Percentiles rank a stretch among this genome's conserved stretches.
phyloP scores from a whole-genome alignment of 53 echinoderm and acorn worm species.

The Holothuria leucospilota region DNA sequence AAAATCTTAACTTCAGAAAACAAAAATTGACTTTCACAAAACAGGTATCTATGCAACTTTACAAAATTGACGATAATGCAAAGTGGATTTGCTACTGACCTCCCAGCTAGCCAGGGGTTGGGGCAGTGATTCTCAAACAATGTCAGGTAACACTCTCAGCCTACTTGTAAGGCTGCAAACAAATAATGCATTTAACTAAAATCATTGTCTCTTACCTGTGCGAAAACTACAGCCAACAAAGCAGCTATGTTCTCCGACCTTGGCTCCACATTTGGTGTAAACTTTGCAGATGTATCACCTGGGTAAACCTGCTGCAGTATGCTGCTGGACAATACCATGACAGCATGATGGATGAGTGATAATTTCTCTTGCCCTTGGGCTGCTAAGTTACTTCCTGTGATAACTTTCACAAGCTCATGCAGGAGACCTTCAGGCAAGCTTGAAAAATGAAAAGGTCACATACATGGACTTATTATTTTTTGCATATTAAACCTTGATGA shows the following conservation, averaged over 20 bases:
- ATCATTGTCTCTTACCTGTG: conserved; percentile 22
- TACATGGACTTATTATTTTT: too few relatives aligned
- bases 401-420: conserved; percentile 32
- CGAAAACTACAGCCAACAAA: conserved; percentile 54
- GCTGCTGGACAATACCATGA: neutral
- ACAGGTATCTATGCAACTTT: too few relatives aligned
- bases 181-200: too few relatives aligned
- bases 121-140: too few relatives aligned
- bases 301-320: conserved; percentile 3
- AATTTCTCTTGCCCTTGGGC: conserved; percentile 51
- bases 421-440: conserved; percentile 56
- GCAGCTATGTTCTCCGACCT: conserved; percentile 34
- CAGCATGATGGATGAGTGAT: neutral
- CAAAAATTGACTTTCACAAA: too few relatives aligned
- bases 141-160: too few relatives aligned
- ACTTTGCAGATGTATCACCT: neutral
- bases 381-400: neutral
- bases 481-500: too few relatives aligned
- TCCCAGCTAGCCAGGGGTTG: too few relatives aligned
- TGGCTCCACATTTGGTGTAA: neutral
- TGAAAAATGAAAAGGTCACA: neutral
- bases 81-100: too few relatives aligned
- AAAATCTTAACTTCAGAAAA: too few relatives aligned
- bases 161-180: too few relatives aligned
- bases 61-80: too few relatives aligned